Conservation (phyloP, 2,888 invertebrate genomes). For the Cephus runcator region DNA sequence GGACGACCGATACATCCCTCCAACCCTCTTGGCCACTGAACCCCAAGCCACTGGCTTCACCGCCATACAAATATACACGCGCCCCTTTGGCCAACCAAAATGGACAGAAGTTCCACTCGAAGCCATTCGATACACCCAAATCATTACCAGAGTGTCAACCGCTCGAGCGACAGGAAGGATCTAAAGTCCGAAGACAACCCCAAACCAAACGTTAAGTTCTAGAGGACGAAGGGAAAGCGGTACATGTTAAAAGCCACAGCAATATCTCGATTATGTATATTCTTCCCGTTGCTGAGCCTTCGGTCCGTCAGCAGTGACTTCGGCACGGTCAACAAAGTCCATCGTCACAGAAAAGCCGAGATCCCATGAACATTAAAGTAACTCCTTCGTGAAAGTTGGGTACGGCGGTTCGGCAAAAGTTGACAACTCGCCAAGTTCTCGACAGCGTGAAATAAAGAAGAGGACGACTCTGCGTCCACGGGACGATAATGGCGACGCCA, state of each 20-base stretch:
- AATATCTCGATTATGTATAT: neutral
- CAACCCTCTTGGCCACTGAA: slow-evolving; percentile 11
- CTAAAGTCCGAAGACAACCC: neutral
- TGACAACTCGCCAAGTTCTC: slow-evolving; percentile 24
- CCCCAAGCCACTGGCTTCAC: slow-evolving; percentile 22
- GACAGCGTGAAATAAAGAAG: neutral
- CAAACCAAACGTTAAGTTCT: no score
- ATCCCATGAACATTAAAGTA: slow-evolving; percentile 36
- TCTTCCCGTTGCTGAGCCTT: neutral
- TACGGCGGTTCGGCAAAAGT: slow-evolving; percentile 20
- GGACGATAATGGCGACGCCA: neutral
- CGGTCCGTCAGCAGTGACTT: neutral
- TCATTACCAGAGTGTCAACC: neutral
- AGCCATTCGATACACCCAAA: slow-evolving; percentile 8
- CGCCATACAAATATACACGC: neutral
- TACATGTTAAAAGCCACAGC: neutral
- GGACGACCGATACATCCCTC: neutral
- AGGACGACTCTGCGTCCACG: neutral
- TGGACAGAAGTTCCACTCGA: neutral
- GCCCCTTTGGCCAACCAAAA: neutral
- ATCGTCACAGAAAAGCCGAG: slow-evolving; percentile 22
- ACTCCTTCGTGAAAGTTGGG: slow-evolving; percentile 27
- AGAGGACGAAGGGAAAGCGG: no score
- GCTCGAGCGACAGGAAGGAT: neutral
- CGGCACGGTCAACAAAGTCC: slow-evolving; percentile 14